Conservation (phyloP, 2,888 invertebrate species). For the Ophioninae sp. region DNA sequence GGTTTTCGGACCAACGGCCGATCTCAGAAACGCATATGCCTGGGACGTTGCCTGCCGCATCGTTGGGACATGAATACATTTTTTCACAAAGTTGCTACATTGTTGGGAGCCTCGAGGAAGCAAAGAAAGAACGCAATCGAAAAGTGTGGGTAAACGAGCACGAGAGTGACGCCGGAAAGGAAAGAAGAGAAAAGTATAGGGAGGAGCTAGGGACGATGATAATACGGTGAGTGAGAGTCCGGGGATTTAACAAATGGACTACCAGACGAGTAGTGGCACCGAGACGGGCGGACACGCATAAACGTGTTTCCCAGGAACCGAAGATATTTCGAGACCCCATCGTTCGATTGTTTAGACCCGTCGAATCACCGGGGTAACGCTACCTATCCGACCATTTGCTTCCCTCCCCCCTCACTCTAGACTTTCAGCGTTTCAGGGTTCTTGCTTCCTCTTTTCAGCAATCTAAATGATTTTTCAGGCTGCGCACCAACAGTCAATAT, state of each 20-base stretch:
- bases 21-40: background rate
- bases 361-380: slow-evolving; percentile 71
- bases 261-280: slow-evolving; percentile 34
- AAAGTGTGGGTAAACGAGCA: background rate
- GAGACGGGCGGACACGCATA: slow-evolving; percentile 66
- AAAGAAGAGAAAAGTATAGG: slow-evolving; percentile 18
- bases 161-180: slow-evolving; percentile 25
- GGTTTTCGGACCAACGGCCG: background rate
- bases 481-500: background rate
- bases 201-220: slow-evolving; percentile 49
- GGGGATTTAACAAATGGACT: slow-evolving; percentile 54
- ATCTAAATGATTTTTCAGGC: background rate
- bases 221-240: slow-evolving; percentile 48
- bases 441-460: slow-evolving; percentile 68
- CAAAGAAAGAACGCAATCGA: slow-evolving; percentile 4
- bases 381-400: slow-evolving; percentile 53
- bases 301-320: slow-evolving; percentile 74
- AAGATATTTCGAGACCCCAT: slow-evolving; percentile 72
- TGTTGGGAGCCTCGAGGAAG: background rate
- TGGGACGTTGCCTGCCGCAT: background rate
- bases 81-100: background rate
- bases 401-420: slow-evolving; percentile 32
- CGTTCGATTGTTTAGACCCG: slow-evolving; percentile 76
- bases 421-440: background rate
- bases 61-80: background rate